Evolutionary conservation across 2,797 vertebrate species (phyloP).

Genomic region (Uromys caudimaculatus): DNA sequence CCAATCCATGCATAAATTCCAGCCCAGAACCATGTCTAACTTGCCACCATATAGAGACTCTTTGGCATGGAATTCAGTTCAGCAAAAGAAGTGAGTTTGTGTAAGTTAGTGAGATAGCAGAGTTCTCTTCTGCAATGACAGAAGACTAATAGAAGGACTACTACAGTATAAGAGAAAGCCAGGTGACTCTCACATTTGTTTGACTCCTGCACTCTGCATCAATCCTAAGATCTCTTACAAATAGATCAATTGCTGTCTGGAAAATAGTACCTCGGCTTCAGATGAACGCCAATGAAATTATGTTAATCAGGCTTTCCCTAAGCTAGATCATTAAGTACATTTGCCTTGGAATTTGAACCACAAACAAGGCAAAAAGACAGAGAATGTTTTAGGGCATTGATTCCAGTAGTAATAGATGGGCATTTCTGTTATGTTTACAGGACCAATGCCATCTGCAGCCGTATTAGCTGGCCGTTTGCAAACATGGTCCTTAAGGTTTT

Average conservation of each 20-base stretch:
- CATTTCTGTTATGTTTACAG: background rate
- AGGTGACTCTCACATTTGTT: background rate
- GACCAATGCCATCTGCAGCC: rapidly evolving
- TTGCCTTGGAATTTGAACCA: background rate
- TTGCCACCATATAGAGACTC: background rate
- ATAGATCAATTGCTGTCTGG: background rate
- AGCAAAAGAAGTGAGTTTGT: background rate
- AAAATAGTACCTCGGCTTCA: background rate
- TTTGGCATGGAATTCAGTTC: background rate
- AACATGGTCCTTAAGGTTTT: background rate
- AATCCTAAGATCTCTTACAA: background rate
- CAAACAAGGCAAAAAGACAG: background rate
- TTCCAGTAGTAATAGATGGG: background rate
- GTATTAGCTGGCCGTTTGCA: background rate
- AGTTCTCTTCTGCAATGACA: background rate
- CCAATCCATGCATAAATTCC: background rate
- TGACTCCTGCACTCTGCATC: background rate
- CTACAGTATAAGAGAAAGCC: background rate
- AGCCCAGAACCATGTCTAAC: too few species aligned
- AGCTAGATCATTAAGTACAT: background rate
- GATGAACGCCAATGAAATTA: background rate
- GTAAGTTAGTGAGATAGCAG: background rate
- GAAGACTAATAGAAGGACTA: background rate
- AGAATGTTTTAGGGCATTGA: background rate
- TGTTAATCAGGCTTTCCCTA: background rate